A percentile compares a stretch with the other conserved stretches of the same genome.
These are phyloP conservation scores for Melanocharis versteri DNA, from an alignment of 2,113 vertebrate species.

Conservation along the genomic window DNA sequence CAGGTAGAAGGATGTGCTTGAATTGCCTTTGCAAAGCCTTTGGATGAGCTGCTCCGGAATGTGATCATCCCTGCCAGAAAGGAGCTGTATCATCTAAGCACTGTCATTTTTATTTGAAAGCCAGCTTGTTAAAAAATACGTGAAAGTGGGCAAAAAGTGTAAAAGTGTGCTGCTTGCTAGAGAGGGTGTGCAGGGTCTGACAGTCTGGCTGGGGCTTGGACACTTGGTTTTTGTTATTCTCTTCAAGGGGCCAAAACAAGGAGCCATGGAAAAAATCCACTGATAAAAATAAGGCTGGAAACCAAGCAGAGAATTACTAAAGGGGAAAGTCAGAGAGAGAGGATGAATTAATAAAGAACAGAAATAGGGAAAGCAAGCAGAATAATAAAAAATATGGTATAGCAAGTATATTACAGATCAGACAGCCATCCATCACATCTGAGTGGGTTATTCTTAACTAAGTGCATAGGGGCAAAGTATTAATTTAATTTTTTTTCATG, in stretches of 20 bases:
- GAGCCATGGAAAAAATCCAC: background rate
- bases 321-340: background rate
- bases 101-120: background rate
- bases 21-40: constrained; percentile 13
- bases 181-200: background rate
- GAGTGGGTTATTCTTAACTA: background rate
- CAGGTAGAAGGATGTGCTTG: background rate
- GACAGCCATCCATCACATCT: background rate
- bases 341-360: background rate
- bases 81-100: background rate
- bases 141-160: background rate
- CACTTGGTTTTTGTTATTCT: background rate
- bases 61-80: background rate
- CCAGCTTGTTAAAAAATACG: background rate
- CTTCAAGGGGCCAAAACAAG: background rate
- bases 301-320: background rate
- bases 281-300: constrained; percentile 6
- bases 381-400: background rate
- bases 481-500: background rate
- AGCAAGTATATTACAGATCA: background rate
- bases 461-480: background rate
- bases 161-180: background rate
- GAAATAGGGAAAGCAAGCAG: background rate
- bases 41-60: constrained; percentile 6
- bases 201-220: background rate